Conservation (phyloP, 2,113 vertebrate genomes). For the Pampusana beccarii region DNA sequence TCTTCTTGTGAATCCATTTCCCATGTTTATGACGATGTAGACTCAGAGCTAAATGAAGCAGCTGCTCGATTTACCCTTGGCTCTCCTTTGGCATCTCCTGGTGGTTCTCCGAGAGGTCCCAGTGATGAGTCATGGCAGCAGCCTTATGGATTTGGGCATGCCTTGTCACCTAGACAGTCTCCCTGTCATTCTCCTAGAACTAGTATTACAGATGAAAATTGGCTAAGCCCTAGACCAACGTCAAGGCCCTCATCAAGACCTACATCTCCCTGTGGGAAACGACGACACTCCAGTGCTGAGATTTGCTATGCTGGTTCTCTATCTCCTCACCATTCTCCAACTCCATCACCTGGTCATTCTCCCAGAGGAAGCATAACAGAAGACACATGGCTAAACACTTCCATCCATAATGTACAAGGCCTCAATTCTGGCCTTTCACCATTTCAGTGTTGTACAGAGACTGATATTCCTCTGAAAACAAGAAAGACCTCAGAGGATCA, state of each 20-base stretch:
- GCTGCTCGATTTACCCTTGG: slow-evolving; percentile 92
- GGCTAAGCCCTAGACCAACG: slow-evolving; percentile 92
- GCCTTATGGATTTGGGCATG: slow-evolving; percentile 84
- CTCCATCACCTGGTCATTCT: slow-evolving; percentile 92
- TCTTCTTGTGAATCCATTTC: slow-evolving; percentile 98
- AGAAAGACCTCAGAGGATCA: slow-evolving; percentile 97
- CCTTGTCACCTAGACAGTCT: slow-evolving; percentile 91
- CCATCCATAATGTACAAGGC: slow-evolving; percentile 74
- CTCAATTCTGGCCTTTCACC: slow-evolving; percentile 81
- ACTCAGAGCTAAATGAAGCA: slow-evolving; percentile 96
- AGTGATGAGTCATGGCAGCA: slow-evolving; percentile 87
- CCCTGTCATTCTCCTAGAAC: slow-evolving; percentile 96
- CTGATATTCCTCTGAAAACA: slow-evolving; percentile 96
- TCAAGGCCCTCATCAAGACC: slow-evolving; percentile 94
- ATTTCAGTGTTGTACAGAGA: slow-evolving; percentile 92
- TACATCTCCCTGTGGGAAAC: slow-evolving; percentile 95
- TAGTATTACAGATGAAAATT: slow-evolving; percentile 97
- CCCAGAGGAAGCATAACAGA: slow-evolving; percentile 95
- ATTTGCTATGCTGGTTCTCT: slow-evolving; percentile 90
- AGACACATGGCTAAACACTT: slow-evolving; percentile 90
- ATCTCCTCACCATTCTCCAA: slow-evolving; percentile 95
- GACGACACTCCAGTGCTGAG: slow-evolving; percentile 96
- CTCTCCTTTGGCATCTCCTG: slow-evolving; percentile 91
- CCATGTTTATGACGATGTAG: slow-evolving; percentile 96
- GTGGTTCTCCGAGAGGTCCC: slow-evolving; percentile 88